A percentile compares a stretch with the other conserved stretches of the same genome.
Evolutionary conservation across 2,888 invertebrate species (phyloP).

Genomic region (Drosophila helvetica): DNA sequence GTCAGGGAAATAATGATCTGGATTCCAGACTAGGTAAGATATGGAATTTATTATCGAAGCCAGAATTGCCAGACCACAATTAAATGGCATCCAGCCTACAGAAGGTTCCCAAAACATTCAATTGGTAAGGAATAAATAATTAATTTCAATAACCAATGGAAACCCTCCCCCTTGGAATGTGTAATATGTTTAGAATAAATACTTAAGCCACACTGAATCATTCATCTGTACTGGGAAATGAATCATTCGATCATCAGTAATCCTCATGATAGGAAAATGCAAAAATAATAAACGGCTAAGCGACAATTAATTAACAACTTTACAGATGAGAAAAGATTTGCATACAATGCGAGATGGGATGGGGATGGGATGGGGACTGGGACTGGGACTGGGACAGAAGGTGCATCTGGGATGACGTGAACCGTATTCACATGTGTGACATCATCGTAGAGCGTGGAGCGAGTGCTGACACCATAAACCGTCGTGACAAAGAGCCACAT

Average conservation of each 20-base stretch:
- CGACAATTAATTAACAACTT: constrained; percentile 46
- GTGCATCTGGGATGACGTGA: constrained; percentile 49
- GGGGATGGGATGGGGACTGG: not conserved
- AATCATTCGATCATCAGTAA: constrained; percentile 28
- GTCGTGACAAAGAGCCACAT: constrained; percentile 31
- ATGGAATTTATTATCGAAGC: no score
- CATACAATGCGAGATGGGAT: constrained; percentile 48
- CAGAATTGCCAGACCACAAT: no score
- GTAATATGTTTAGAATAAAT: constrained; percentile 5
- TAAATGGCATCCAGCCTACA: not conserved
- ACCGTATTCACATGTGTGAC: constrained; percentile 47
- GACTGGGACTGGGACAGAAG: not conserved
- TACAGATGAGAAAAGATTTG: constrained; percentile 38
- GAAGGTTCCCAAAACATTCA: not conserved
- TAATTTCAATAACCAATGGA: not conserved
- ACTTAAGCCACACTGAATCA: not conserved
- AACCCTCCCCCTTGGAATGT: not conserved
- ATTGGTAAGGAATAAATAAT: no score
- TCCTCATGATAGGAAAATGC: constrained; percentile 15
- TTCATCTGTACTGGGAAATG: constrained; percentile 3
- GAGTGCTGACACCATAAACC: constrained; percentile 32
- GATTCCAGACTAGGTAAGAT: not conserved
- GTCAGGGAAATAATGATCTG: not conserved
- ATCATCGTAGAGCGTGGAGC: constrained; percentile 41
- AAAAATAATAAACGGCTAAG: constrained; percentile 31